A percentile compares a stretch with the other conserved stretches of the same genome.
Conservation (phyloP, 2,888 invertebrate genomes). For the Theretra japonica region DNA sequence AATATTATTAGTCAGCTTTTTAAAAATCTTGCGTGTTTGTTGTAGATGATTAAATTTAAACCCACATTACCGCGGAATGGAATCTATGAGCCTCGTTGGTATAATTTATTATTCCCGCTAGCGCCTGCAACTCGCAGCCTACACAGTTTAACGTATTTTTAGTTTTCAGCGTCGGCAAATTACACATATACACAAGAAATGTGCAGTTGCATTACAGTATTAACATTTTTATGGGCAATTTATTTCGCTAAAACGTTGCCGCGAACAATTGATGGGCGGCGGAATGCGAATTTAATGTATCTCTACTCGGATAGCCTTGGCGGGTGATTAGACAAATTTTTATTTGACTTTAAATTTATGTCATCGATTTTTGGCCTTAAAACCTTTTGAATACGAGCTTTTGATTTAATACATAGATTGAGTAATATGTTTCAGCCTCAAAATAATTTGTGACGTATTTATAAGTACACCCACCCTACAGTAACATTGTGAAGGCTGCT, state of each 20-base stretch:
- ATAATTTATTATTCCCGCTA: background rate
- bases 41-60: too few species aligned
- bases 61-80: too few species aligned
- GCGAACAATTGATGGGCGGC: constrained; percentile 71
- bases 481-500: too few species aligned
- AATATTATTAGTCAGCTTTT: too few species aligned
- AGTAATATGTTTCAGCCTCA: too few species aligned
- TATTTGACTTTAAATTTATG: background rate
- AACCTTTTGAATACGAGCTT: background rate
- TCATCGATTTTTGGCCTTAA: background rate
- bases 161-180: constrained; percentile 79
- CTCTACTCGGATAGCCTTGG: constrained; percentile 55
- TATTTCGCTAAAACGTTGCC: constrained; percentile 68
- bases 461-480: too few species aligned
- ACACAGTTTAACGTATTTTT: constrained; percentile 59
- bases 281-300: constrained; percentile 70
- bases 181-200: constrained; percentile 80
- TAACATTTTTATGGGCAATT: constrained; percentile 83
- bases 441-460: too few species aligned
- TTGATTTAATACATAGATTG: too few species aligned
- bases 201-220: constrained; percentile 81
- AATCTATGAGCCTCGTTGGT: too few species aligned
- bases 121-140: constrained; percentile 37
- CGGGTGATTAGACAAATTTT: constrained; percentile 55
- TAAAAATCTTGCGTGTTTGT: too few species aligned